Evolutionary conservation across 2,888 invertebrate genomes (phyloP).

Genomic region (Trisateles emortualis): DNA sequence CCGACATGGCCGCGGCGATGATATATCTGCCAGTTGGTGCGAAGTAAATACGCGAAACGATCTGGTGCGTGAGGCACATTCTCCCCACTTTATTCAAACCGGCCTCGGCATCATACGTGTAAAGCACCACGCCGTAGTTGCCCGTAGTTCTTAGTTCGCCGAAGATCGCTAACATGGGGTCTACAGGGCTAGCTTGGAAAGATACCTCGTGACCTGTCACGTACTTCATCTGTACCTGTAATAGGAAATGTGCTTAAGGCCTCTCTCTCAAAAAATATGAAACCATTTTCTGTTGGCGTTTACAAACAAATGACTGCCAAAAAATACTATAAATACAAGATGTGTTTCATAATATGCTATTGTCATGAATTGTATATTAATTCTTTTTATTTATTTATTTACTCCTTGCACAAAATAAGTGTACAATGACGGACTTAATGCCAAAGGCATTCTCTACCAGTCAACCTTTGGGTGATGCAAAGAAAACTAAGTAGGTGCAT

Average conservation of each 20-base stretch:
- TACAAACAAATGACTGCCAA: no score
- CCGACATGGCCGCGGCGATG: constrained; percentile 75
- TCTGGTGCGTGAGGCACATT: constrained; percentile 76
- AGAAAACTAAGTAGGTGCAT: no score
- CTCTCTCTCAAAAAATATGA: no score
- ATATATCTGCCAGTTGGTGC: constrained; percentile 69
- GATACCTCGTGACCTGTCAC: constrained; percentile 65
- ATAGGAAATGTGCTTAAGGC: background rate
- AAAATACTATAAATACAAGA: no score
- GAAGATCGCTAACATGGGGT: constrained; percentile 66
- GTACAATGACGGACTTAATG: no score
- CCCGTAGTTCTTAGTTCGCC: constrained; percentile 56
- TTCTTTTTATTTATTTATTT: no score
- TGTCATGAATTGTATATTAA: no score
- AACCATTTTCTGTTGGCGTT: no score
- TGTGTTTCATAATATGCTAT: no score
- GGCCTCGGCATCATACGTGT: constrained; percentile 36
- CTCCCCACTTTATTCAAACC: constrained; percentile 43
- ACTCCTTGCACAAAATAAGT: no score
- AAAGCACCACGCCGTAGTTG: constrained; percentile 70
- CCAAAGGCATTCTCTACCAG: no score
- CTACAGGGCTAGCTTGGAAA: constrained; percentile 72
- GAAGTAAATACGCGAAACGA: constrained; percentile 71
- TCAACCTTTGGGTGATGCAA: no score
- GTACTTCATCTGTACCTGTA: constrained; percentile 62